phyloP scores from a whole-genome alignment of 2,797 vertebrate genomes.

The Setipinna tenuifilis region DNA sequence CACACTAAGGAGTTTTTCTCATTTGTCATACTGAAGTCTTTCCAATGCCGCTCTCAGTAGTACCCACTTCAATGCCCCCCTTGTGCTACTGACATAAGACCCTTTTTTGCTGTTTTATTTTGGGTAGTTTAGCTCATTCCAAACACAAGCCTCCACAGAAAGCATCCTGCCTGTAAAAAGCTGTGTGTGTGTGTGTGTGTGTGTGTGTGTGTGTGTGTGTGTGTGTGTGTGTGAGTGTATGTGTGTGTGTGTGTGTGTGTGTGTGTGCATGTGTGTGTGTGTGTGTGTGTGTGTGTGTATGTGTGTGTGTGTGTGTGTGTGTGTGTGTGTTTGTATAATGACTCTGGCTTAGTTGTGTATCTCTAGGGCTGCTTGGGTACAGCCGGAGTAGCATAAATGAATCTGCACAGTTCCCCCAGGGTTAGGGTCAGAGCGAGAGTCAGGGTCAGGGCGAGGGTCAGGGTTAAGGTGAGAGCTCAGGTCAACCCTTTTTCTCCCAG shows the following conservation, averaged over 20 bases:
- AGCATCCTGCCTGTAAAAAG: constrained; percentile 8
- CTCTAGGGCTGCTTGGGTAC: too few relatives aligned
- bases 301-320: constrained; percentile 25
- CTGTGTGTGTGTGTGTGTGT: constrained; percentile 53
- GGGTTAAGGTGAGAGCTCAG: too few relatives aligned
- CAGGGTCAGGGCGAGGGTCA: neutral
- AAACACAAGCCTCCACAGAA: neutral
- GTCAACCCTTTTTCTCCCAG: too few relatives aligned
- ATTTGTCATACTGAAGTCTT: neutral
- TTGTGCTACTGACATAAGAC: neutral
- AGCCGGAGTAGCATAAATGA: too few relatives aligned
- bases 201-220: constrained; percentile 32
- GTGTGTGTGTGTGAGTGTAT: constrained; percentile 23
- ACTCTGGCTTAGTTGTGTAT: too few relatives aligned
- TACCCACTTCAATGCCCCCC: neutral
- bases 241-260: constrained; percentile 28
- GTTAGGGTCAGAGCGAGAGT: neutral
- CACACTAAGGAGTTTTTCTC: neutral
- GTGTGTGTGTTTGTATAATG: neutral
- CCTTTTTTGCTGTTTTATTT: neutral
- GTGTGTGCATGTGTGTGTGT: constrained; percentile 33
- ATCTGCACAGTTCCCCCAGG: too few relatives aligned
- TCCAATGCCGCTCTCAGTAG: neutral
- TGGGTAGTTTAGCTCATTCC: neutral
- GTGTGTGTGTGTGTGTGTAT: constrained; percentile 26